phyloP scores from a whole-genome alignment of 1,140 invertebrate species.

The Brachionus asplanchnoidis region DNA sequence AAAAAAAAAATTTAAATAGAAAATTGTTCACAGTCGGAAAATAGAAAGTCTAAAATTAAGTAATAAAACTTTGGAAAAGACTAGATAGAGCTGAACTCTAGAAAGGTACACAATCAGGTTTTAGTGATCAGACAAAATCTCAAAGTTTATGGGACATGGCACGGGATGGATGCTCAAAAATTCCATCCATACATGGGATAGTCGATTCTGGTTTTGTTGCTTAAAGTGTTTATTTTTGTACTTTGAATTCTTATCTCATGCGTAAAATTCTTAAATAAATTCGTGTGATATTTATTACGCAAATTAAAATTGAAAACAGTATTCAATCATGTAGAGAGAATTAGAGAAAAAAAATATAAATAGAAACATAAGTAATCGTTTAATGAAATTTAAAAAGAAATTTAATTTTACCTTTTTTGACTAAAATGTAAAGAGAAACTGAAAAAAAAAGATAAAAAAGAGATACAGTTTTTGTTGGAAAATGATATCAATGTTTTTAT shows the following conservation, averaged over 20 bases:
- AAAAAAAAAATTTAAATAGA: neutral
- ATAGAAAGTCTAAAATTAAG: slow-evolving; percentile 25
- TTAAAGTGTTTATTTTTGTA: slow-evolving; percentile 2
- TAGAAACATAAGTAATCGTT: slow-evolving; percentile 22
- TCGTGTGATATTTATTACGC: neutral
- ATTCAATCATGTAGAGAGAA: slow-evolving; percentile 4
- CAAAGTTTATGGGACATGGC: neutral
- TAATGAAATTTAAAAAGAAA: slow-evolving; percentile 5
- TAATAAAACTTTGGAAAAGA: neutral
- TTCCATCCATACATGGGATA: neutral
- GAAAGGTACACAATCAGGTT: neutral
- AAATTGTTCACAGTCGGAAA: neutral
- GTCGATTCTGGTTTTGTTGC: neutral
- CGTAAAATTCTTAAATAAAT: neutral
- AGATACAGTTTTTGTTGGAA: neutral
- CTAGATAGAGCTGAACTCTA: neutral
- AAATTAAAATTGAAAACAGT: slow-evolving; percentile 23
- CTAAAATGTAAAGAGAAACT: neutral
- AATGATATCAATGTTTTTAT: neutral
- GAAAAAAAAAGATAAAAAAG: neutral
- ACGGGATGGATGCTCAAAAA: neutral
- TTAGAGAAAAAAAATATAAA: neutral
- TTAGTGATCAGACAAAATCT: neutral
- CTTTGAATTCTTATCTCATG: slow-evolving; percentile 4
- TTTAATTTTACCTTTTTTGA: neutral